Conservation (phyloP, 2,888 invertebrate genomes). For the Formica aserva region DNA sequence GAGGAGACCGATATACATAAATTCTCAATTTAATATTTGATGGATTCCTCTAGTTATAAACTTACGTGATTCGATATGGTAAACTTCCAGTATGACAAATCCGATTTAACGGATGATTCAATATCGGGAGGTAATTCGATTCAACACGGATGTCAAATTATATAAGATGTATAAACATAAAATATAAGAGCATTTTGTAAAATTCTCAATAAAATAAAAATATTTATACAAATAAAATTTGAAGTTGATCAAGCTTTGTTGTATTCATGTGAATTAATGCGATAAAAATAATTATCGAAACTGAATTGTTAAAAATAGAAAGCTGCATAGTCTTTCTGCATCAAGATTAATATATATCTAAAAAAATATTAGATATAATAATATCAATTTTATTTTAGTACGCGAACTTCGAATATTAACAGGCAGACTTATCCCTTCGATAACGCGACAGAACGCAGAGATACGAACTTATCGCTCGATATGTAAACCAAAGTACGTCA, state of each 20-base stretch:
- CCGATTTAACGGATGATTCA: background rate
- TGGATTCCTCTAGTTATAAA: background rate
- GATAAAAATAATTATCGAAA: background rate
- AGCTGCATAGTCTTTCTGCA: background rate
- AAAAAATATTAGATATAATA: conserved; percentile 8
- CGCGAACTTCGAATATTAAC: background rate
- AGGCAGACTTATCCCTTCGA: background rate
- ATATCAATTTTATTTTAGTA: background rate
- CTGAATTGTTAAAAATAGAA: conserved; percentile 1
- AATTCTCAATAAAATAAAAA: background rate
- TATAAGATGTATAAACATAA: background rate
- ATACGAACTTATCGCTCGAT: conserved; percentile 11
- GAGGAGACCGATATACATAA: background rate
- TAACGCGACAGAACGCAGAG: background rate
- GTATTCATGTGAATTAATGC: background rate
- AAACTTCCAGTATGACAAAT: background rate
- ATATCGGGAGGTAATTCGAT: background rate
- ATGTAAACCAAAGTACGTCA: background rate
- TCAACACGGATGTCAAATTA: background rate
- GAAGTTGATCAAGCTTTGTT: background rate
- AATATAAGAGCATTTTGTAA: background rate
- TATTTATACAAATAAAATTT: background rate
- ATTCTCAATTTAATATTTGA: background rate
- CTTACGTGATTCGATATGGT: background rate
- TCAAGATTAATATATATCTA: background rate